These are phyloP conservation scores for Cabera pusaria DNA, from an alignment of 2,888 invertebrate genomes.

Conservation along the genomic window DNA sequence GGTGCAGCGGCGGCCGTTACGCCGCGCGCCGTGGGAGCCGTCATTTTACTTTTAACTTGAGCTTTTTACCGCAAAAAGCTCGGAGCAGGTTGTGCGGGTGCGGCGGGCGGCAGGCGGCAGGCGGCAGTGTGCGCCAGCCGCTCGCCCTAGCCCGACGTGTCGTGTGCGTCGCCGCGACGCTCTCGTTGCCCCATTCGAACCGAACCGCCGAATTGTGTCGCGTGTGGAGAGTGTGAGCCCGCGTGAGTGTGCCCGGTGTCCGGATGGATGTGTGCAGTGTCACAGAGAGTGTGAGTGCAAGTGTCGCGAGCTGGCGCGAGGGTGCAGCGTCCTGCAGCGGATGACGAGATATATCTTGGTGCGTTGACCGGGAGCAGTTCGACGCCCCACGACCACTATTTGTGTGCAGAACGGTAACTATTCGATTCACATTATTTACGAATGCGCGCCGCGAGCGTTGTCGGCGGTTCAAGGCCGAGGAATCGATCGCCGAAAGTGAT, in stretches of 20 bases:
- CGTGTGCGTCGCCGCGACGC: conserved; percentile 17
- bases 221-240: conserved; percentile 31
- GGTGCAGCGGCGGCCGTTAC: conserved; percentile 8
- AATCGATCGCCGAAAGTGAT: conserved; percentile 20
- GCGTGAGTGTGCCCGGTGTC: conserved; percentile 28
- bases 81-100: conserved; percentile 54
- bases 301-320: conserved; percentile 25
- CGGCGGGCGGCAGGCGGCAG: conserved; percentile 35
- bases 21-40: conserved; percentile 53
- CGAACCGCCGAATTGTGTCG: conserved; percentile 38
- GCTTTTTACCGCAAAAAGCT: conserved; percentile 73
- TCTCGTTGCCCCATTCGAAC: conserved; percentile 31
- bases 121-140: conserved; percentile 61
- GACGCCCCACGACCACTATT: conserved; percentile 47
- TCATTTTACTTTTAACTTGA: conserved; percentile 62
- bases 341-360: conserved; percentile 56
- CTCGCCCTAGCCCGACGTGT: conserved; percentile 45
- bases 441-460: conserved; percentile 1
- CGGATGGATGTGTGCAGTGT: conserved; percentile 27
- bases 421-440: conserved; percentile 31
- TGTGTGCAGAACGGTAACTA: conserved; percentile 60
- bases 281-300: conserved; percentile 26
- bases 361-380: conserved; percentile 67
- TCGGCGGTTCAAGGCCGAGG: conserved; percentile 23
- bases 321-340: conserved; percentile 42